Conservation (phyloP, 2,113 vertebrate genomes). For the cattle (Bos taurus) region DNA sequence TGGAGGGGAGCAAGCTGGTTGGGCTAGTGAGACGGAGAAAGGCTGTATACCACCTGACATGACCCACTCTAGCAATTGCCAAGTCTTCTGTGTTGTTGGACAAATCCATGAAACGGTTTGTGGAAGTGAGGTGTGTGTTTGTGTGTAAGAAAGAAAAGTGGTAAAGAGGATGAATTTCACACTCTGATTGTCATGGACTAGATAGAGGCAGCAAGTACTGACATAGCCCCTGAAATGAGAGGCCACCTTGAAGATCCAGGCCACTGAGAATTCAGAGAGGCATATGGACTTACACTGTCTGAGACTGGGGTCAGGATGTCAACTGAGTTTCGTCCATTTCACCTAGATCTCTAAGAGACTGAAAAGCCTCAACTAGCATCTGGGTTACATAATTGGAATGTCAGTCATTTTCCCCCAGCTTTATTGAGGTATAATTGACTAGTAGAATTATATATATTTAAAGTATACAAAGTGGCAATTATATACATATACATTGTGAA, state of each 20-base stretch:
- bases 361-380: neutral
- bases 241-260: neutral
- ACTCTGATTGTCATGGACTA: neutral
- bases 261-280: neutral
- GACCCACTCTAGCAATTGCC: neutral
- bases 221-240: neutral
- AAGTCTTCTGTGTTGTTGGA: neutral
- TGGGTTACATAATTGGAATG: neutral
- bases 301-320: neutral
- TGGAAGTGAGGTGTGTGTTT: neutral
- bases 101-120: neutral
- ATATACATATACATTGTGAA: neutral
- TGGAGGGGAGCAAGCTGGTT: neutral
- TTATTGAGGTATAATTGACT: neutral
- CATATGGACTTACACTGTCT: neutral
- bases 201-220: neutral
- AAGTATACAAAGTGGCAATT: neutral
- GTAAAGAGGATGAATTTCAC: neutral
- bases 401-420: neutral
- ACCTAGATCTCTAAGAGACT: neutral
- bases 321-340: neutral
- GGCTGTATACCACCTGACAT: neutral
- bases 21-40: neutral
- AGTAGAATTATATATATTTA: neutral
- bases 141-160: neutral